Evolutionary conservation across 2,888 invertebrate genomes (phyloP), one percentile per base, ranked within the genome.

Genomic region (Limnephilus lunatus): DNA sequence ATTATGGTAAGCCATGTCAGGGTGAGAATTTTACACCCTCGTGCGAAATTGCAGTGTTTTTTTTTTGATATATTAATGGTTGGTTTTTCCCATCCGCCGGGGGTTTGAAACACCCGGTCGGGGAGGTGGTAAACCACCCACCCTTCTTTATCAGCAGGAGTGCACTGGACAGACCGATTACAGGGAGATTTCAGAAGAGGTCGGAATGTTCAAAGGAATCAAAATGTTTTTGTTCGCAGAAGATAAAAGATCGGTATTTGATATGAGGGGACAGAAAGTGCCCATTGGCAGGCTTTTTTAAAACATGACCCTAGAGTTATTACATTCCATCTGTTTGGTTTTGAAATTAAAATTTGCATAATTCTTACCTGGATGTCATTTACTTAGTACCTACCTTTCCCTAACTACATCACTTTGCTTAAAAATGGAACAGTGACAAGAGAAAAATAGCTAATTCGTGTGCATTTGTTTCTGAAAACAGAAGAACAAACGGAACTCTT

Each of bases 31-130:
- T 83, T 83, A 35, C 83, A 35, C 35, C 83, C 19, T 32, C 83
- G 32, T 83, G 83, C 83, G 25, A 83, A 35, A 83, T 32, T 83
- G 83, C 83, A 83, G 25, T 83, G 30, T 83, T 83, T 83, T 44
- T 83, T 35, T 35, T 19, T 83, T 25, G 39, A 83, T 32, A 39
- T 83, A 83, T 83, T 35, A 35, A 25, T 83, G 39, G 83, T 35
- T 83, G 83, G 25, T 19, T 14, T 83, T 83, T 83, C 32, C 19
- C 32, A 83, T 35, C 35, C 68, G 25, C 68, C 15, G 35, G 83
- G 32, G 83, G 35, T 19, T 25, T 25, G 83, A 39, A 83, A 14
- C 83, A 25, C 83, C 83, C 35, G 25, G 32, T 25, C 35, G 14
- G 35, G 83, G 35, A 5, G 83, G 83, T 25, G 83, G 1, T 83